Conservation (phyloP, 2,113 vertebrate genomes). For the Ptyas mucosa region DNA sequence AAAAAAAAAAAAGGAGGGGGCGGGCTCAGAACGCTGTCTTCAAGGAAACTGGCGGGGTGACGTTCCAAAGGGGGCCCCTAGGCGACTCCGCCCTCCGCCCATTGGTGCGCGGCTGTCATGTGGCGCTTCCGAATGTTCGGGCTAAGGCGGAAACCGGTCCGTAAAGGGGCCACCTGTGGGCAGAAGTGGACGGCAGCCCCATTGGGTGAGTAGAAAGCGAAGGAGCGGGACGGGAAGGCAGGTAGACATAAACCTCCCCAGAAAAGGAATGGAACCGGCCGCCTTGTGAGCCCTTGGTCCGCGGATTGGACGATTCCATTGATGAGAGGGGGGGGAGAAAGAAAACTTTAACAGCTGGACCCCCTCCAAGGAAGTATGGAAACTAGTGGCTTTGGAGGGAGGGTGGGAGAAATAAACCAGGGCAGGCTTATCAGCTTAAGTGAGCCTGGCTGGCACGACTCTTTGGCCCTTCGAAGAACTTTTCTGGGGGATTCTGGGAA, state of each 20-base stretch:
- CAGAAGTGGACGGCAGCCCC: not conserved
- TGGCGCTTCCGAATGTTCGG: not conserved
- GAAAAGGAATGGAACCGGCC: not conserved
- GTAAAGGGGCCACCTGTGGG: not conserved
- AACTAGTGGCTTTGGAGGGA: not conserved
- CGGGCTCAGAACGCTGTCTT: not conserved
- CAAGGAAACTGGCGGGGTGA: not conserved
- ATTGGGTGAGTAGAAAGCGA: not conserved
- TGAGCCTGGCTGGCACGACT: not conserved
- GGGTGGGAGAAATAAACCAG: not conserved
- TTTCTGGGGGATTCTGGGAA: not conserved
- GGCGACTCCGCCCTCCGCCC: not conserved
- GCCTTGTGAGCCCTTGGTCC: too few relatives aligned
- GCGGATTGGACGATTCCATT: not conserved
- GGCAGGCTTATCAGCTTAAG: not conserved
- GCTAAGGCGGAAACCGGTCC: not conserved
- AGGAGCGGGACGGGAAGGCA: not conserved
- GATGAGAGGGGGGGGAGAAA: not conserved
- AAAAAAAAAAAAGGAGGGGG: too few relatives aligned
- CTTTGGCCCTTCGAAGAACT: not conserved
- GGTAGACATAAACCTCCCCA: not conserved
- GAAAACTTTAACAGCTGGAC: not conserved
- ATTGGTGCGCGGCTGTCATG: not conserved
- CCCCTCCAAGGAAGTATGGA: not conserved
- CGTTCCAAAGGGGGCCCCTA: not conserved